Base-by-base conservation (phyloP, 2,888 invertebrate species). In the Drosophila suboccidentalis region DNA sequence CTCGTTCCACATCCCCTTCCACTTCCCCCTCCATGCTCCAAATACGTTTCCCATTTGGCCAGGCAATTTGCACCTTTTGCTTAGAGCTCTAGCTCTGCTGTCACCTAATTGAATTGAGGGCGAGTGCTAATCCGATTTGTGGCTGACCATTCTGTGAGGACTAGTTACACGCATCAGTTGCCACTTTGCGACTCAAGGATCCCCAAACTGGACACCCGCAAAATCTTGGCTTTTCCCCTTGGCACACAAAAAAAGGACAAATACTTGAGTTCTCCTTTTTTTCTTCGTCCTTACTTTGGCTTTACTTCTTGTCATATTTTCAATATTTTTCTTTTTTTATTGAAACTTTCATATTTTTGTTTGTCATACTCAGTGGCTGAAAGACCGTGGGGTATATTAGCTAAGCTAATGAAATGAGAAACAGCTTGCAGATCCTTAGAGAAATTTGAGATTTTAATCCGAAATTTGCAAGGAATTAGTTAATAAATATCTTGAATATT, bases 51-150 rank as follows among this genome's bases (percentile, higher is more conserved):
- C 41, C 55, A 54, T 55, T 62, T 59, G 34, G 51, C 9, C 55
- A 59, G 78, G 54, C 62, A 78, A 78, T 78, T 78, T 78, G 66
- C 77, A 78, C 75, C 65, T 76, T 78, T 72, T 47, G n/a, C 47
- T 46, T 11, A 34, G 55, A 70, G 71, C 79, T 70, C 74, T 70
- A 58, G 19, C 19, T 19, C 3, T 19, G 19, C 63, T 60, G 66
- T 68, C 71, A 77, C 77, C 90, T 90, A 91, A 90, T 90, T 90
- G 90, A 90, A 91, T 90, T 82, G 87, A 68, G 82, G 79, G 82
- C 82, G 78, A 90, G 90, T 82, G 80, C 82, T 92, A 92, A 92
- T 91, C 92, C 89, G 92, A 91, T 92, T 87, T 92, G 91, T 72
- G 82, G 86, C 53, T 80, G 70, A 70, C 80, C 89, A 87, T 87